Conservation (phyloP, 1,140 invertebrate species). For the Elymnias hypermnestra region DNA sequence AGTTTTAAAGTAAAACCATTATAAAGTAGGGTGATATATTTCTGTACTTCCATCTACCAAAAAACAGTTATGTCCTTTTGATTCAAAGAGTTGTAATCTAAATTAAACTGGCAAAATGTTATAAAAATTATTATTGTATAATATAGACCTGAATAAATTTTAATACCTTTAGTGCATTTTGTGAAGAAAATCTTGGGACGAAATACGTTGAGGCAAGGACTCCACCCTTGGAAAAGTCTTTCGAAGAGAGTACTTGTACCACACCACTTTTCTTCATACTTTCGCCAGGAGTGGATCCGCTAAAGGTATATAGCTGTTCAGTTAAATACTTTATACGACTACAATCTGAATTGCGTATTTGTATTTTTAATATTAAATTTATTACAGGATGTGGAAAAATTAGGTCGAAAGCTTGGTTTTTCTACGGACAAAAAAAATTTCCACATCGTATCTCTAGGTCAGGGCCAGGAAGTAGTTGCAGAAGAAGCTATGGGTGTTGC, state of each 20-base stretch:
- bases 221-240: slow-evolving; percentile 90
- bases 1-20: too few species aligned
- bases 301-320: slow-evolving; percentile 83
- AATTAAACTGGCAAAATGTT: too few species aligned
- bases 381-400: slow-evolving; percentile 60
- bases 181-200: slow-evolving; percentile 89
- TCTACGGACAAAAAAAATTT: slow-evolving; percentile 89
- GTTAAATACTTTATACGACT: too few species aligned
- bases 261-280: slow-evolving; percentile 97
- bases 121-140: background rate
- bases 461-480: slow-evolving; percentile 95
- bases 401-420: slow-evolving; percentile 84
- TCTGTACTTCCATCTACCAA: too few species aligned
- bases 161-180: slow-evolving; percentile 71
- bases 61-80: too few species aligned
- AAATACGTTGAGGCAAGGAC: slow-evolving; percentile 88
- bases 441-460: slow-evolving; percentile 95
- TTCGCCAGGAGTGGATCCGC: slow-evolving; percentile 95
- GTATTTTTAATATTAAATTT: too few species aligned
- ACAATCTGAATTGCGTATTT: too few species aligned
- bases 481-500: slow-evolving; percentile 90
- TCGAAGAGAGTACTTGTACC: slow-evolving; percentile 87
- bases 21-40: too few species aligned
- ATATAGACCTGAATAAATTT: background rate
- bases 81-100: too few species aligned